These are phyloP conservation scores for Eudasyphora cyanicolor DNA, from an alignment of 2,888 invertebrate genomes.

Conservation along the genomic window DNA sequence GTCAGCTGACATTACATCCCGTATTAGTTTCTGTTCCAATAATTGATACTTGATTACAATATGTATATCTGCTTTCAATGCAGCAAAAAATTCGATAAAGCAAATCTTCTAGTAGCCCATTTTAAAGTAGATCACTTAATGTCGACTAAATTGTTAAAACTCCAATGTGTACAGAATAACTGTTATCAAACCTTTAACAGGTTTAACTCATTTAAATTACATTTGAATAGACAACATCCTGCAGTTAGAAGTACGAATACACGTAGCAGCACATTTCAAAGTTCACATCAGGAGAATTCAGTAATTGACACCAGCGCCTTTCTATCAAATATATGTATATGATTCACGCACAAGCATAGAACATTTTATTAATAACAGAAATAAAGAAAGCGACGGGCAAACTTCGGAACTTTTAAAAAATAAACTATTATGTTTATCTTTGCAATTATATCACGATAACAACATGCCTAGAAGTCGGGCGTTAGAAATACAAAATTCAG, in stretches of 20 bases:
- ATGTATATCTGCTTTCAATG: no score
- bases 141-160: conserved; percentile 32
- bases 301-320: not conserved
- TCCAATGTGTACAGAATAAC: conserved; percentile 33
- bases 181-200: conserved; percentile 29
- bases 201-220: conserved; percentile 15
- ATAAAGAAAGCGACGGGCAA: not conserved
- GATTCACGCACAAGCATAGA: not conserved
- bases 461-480: conserved; percentile 16
- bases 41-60: no score
- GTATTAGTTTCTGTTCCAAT: conserved; percentile 18
- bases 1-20: conserved; percentile 35
- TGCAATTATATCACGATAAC: conserved; percentile 24
- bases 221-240: conserved; percentile 12
- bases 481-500: conserved; percentile 23
- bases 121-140: conserved; percentile 34
- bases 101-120: conserved; percentile 32
- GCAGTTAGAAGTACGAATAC: not conserved
- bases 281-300: not conserved
- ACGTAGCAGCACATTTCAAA: not conserved
- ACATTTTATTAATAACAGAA: conserved; percentile 9
- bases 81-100: conserved; percentile 30
- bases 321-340: not conserved
- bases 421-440: conserved; percentile 11
- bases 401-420: conserved; percentile 29